phyloP scores from a whole-genome alignment of 2,797 vertebrate genomes.

The Periophthalmus magnuspinnatus region DNA sequence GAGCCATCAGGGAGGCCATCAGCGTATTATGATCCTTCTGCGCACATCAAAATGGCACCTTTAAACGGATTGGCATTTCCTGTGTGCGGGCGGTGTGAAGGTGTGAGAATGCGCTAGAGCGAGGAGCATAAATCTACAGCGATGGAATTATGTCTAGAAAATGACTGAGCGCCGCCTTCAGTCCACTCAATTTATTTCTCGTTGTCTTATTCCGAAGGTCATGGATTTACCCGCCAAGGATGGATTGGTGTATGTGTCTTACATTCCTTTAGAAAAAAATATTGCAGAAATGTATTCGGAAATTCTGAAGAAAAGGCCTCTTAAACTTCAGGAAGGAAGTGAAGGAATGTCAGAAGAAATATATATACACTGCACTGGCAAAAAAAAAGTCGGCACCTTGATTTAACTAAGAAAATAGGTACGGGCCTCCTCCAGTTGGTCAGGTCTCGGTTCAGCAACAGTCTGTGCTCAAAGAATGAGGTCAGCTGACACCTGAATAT shows the following conservation, averaged over 20 bases:
- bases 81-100: constrained; percentile 22
- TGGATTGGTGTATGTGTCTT: not conserved
- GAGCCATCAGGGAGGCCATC: constrained; percentile 19
- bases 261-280: not conserved
- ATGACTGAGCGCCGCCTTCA: constrained; percentile 5
- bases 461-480: too few species aligned
- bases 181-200: constrained; percentile 1
- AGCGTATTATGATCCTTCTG: constrained; percentile 33
- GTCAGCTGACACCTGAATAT: too few species aligned
- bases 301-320: too few species aligned
- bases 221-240: not conserved
- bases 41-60: constrained; percentile 26
- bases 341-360: too few species aligned
- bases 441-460: too few species aligned
- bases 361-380: too few species aligned
- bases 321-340: too few species aligned
- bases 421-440: too few species aligned
- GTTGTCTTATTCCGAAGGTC: not conserved
- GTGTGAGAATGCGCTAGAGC: constrained; percentile 7
- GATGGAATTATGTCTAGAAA: constrained; percentile 14
- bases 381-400: too few species aligned
- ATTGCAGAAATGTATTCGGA: too few species aligned
- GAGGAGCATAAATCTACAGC: constrained; percentile 11
- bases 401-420: too few species aligned
- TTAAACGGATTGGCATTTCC: constrained; percentile 37